These are phyloP conservation scores for Pterophyllum scalare DNA, from an alignment of 2,113 vertebrate species.

Conservation along the genomic window DNA sequence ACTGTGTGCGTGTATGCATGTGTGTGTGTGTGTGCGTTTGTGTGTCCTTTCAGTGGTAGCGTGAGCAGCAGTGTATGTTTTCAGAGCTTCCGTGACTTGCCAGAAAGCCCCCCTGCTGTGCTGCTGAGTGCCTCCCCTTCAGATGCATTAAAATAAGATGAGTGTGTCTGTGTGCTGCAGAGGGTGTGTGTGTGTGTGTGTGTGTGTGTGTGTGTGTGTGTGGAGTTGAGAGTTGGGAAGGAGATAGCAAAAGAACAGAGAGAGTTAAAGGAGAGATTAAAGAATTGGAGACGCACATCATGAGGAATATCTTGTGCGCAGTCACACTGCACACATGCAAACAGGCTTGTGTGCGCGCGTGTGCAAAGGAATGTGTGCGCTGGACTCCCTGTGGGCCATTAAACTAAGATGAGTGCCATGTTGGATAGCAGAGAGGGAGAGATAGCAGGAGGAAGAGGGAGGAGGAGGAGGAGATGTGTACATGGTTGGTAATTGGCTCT, in stretches of 20 bases:
- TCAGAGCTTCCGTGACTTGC: constrained; percentile 82
- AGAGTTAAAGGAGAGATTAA: constrained; percentile 63
- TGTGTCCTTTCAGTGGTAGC: constrained; percentile 63
- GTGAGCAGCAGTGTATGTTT: constrained; percentile 73
- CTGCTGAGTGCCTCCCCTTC: constrained; percentile 76
- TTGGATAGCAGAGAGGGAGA: constrained; percentile 65
- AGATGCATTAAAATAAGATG: constrained; percentile 84
- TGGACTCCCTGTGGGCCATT: constrained; percentile 68
- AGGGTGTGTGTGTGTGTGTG: constrained; percentile 9
- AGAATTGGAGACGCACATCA: constrained; percentile 55
- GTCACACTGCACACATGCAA: constrained; percentile 25
- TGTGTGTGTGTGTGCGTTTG: constrained; percentile 34
- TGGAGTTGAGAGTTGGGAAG: constrained; percentile 10
- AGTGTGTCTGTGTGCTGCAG: constrained; percentile 44
- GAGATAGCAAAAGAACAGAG: constrained; percentile 45
- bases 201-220: constrained; percentile 12
- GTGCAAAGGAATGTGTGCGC: constrained; percentile 26
- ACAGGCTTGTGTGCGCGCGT: constrained; percentile 21
- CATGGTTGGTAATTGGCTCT: constrained; percentile 79
- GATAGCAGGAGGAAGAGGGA: constrained; percentile 50
- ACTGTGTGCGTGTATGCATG: constrained; percentile 38
- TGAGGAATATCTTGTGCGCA: constrained; percentile 15
- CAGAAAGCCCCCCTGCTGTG: constrained; percentile 80
- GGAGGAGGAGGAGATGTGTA: constrained; percentile 67
- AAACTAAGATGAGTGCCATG: constrained; percentile 76